Conservation (phyloP, 2,113 vertebrate species). For the Sorex fumeus region DNA sequence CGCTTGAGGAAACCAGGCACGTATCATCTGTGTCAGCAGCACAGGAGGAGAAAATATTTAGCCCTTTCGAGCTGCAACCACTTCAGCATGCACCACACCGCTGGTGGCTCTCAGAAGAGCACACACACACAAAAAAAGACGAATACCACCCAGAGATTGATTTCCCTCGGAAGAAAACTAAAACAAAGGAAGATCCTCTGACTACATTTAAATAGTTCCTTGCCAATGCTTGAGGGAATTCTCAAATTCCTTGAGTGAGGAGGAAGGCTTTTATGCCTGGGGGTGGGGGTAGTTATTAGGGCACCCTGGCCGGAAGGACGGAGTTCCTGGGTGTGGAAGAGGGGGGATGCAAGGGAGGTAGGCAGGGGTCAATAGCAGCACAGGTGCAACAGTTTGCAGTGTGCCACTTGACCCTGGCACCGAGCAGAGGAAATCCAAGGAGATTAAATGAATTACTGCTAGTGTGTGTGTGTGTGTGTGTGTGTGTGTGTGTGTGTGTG, state of each 20-base stretch:
- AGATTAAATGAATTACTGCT: slow-evolving; percentile 72
- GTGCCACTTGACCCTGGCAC: slow-evolving; percentile 74
- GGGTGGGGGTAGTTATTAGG: slow-evolving; percentile 67
- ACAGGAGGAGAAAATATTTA: slow-evolving; percentile 46
- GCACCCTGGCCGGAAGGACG: neutral
- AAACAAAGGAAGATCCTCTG: slow-evolving; percentile 82
- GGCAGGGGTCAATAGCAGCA: neutral
- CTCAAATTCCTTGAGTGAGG: slow-evolving; percentile 22
- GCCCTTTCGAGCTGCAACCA: slow-evolving; percentile 55
- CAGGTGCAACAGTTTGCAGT: slow-evolving; percentile 80
- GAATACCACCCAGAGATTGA: slow-evolving; percentile 70
- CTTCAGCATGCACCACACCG: neutral
- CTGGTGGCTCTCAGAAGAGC: slow-evolving; percentile 59
- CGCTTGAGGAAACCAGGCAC: slow-evolving; percentile 64
- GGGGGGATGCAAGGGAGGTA: neutral
- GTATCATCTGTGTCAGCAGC: slow-evolving; percentile 25
- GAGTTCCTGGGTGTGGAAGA: neutral
- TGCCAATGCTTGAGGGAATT: slow-evolving; percentile 79
- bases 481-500: slow-evolving; percentile 2
- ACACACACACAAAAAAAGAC: slow-evolving; percentile 59
- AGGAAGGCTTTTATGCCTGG: slow-evolving; percentile 75
- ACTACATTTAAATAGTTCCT: slow-evolving; percentile 83
- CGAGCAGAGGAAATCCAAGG: slow-evolving; percentile 75
- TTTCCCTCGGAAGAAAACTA: slow-evolving; percentile 73
- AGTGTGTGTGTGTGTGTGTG: neutral